Conservation (phyloP, 2,797 vertebrate species). For the Lepilemur septentrionalis region DNA sequence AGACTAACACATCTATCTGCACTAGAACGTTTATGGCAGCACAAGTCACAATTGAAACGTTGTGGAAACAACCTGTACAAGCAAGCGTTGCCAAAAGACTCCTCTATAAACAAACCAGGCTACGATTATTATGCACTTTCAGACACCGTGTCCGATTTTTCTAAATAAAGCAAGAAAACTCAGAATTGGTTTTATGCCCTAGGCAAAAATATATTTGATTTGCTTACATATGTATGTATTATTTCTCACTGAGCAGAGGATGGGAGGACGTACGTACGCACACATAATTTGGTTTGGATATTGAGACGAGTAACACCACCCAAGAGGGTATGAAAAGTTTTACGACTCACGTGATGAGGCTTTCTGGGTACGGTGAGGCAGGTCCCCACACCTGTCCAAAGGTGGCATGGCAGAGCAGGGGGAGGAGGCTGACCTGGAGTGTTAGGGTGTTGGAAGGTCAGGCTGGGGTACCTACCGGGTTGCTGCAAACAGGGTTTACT, state of each 20-base stretch:
- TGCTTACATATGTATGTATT: not conserved
- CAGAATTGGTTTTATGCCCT: not conserved
- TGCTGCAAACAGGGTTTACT: not conserved
- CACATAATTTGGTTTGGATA: not conserved
- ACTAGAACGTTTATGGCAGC: no score
- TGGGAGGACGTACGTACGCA: not conserved
- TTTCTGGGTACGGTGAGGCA: not conserved
- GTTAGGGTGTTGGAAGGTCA: not conserved
- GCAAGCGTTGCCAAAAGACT: not conserved
- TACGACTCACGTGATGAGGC: not conserved
- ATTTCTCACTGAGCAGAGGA: not conserved
- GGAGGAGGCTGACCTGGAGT: not conserved
- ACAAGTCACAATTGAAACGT: no score
- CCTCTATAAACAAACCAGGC: not conserved
- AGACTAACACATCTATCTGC: no score
- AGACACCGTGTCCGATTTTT: not conserved
- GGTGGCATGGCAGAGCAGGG: not conserved
- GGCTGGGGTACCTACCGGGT: not conserved
- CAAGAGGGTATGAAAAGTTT: not conserved
- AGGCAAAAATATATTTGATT: not conserved
- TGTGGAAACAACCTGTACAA: not conserved
- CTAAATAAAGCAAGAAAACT: not conserved
- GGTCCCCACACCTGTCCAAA: not conserved
- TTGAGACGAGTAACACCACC: not conserved
- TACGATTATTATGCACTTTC: not conserved